Conservation (phyloP, 2,113 vertebrate species). For the Amphilophus citrinellus region DNA sequence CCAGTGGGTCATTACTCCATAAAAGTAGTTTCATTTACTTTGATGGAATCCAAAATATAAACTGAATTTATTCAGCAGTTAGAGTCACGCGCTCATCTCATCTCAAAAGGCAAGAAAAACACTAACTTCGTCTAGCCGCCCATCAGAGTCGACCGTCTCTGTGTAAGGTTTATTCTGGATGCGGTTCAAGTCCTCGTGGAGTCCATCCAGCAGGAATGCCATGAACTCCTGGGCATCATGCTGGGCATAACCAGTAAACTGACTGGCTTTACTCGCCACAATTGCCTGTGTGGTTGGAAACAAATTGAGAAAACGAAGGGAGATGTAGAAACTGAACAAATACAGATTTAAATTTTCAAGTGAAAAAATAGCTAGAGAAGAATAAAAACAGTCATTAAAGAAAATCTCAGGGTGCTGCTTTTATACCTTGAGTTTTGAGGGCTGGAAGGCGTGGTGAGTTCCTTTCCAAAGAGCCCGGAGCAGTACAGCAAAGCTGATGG, state of each 20-base stretch:
- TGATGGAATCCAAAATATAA: no score
- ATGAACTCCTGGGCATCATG: conserved; percentile 99
- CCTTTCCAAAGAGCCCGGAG: conserved; percentile 96
- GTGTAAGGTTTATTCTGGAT: conserved; percentile 99
- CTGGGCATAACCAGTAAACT: conserved; percentile 98
- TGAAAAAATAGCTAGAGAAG: not conserved
- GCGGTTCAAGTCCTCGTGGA: conserved; percentile 98
- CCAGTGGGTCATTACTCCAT: not conserved
- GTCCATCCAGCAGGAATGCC: conserved; percentile 96
- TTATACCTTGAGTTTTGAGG: conserved; percentile 96
- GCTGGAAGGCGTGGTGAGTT: conserved; percentile 97
- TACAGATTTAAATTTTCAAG: not conserved
- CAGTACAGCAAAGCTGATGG: conserved; percentile 94
- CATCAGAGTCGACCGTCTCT: conserved; percentile 95
- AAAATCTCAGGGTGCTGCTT: not conserved
- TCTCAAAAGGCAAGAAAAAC: not conserved
- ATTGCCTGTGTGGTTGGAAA: conserved; percentile 84
- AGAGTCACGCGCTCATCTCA: not conserved
- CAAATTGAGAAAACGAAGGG: not conserved
- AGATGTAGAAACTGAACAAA: not conserved
- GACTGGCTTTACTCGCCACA: conserved; percentile 97
- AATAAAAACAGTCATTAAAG: not conserved
- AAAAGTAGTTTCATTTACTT: no score
- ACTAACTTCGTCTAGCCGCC: conserved; percentile 92
- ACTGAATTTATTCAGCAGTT: no score